Base-by-base conservation (phyloP, 53 echinoderm and acorn worm species). In the Paelopatides confundens region DNA sequence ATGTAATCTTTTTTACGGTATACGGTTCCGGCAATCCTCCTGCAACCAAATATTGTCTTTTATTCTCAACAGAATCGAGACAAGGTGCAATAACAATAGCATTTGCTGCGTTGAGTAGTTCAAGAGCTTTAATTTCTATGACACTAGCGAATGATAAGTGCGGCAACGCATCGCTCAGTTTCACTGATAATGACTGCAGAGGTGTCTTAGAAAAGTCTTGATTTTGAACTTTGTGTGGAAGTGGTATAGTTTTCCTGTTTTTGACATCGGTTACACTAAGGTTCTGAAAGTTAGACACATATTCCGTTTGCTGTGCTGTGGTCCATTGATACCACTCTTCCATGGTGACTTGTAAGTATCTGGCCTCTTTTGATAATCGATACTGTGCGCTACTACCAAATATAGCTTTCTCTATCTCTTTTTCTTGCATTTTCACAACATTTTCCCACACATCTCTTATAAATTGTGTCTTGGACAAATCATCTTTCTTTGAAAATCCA, bases 291-390 rank as follows among this genome's bases (percentile, higher is more conserved):
- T 68, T 30, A 68, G 33, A 32, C 69, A 68, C 8, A 32, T 33
- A 32, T 68, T 68, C 69, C 35, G 8, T 68, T 34, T 68, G 69
- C 21, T 68, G 69, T 8, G 2, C 33, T 5, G 14, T 4, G 12
- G 69, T 68, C 69, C 69, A 68, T 34, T 68, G 69, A 32, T 68
- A 68, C 69, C 69, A 68, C 34, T 68, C 69, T 68, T 68, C 69
- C 32, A 68, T 68, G 1, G 69, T 8, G 69, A 68, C 33, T 68
- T 68, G 69, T 29, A 68, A 68, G 35, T 68, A 68, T 32, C 69
- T 68, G n/a, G 69, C 69, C 28, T 68, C 69, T 34, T 68, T 32
- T 11, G 69, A 32, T 29, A 68, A 34, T 32, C 69, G 33, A 29
- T 32, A 68, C 33, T 68, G 69, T 36, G 31, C 35, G 15, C 69